A percentile compares a stretch with the other conserved stretches of the same genome.
Evolutionary conservation across 2,797 vertebrate genomes (phyloP).

Genomic region (Linurgus olivaceus): DNA sequence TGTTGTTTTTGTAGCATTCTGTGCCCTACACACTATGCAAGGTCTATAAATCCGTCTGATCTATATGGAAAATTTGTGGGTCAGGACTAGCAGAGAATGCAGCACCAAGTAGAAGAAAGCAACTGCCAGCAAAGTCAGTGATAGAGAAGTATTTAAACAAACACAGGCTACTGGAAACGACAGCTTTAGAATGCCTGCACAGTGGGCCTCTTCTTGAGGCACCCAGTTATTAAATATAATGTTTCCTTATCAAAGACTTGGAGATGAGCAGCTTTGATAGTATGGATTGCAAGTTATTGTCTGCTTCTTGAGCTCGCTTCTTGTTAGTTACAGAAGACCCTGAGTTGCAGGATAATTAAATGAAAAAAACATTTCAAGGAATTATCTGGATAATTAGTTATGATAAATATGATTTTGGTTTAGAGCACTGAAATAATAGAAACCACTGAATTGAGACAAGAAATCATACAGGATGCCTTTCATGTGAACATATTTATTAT

Average conservation of each 20-base stretch:
- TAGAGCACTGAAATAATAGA: slow-evolving; percentile 21
- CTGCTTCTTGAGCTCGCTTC: not conserved
- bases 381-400: slow-evolving; percentile 49
- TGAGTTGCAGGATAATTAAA: slow-evolving; percentile 34
- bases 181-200: slow-evolving; percentile 9
- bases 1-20: not conserved
- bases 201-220: not conserved
- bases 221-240: not conserved
- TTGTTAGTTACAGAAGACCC: slow-evolving; percentile 1
- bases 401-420: slow-evolving; percentile 48
- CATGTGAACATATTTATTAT: slow-evolving; percentile 31
- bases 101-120: not conserved
- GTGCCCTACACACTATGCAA: not conserved
- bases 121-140: not conserved
- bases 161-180: not conserved
- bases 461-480: slow-evolving; percentile 40
- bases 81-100: not conserved
- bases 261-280: not conserved
- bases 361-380: slow-evolving; percentile 49
- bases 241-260: not conserved
- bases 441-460: slow-evolving; percentile 33
- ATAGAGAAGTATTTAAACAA: slow-evolving; percentile 1
- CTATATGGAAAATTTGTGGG: not conserved
- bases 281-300: not conserved
- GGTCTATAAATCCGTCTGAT: slow-evolving; percentile 11